Base-by-base conservation (phyloP, 1,140 invertebrate species). In the Helicoverpa armigera region DNA sequence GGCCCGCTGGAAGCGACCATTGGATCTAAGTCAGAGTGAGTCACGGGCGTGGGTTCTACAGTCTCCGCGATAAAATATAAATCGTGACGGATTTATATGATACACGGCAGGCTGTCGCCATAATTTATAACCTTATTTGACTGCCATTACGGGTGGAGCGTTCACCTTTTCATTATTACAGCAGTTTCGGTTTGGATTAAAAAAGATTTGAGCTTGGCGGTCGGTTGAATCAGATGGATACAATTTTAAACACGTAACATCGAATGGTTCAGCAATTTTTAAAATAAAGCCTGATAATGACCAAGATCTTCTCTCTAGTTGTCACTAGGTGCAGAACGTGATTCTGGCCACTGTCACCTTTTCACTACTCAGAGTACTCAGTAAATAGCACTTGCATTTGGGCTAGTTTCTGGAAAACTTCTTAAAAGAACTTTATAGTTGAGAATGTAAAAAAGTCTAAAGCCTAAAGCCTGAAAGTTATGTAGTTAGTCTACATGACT, bases 41-140 rank as follows among this genome's bases (percentile, higher is more conserved):
- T 91, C 90, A 91, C 86, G 78, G 74, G 84, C 89, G 89, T 93
- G 88, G 90, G 90, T 81, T 82, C n/a, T 43, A 50, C 16, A 5
- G 65, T 69, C 65, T 54, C 72, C 65, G 78, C 87, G 88, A 87
- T 90, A 91, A 90, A 89, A 80, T 70, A 80, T 86, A 56, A 79
- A 82, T 91, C 90, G 89, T 93, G 91, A 90, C 82, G 81, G 84
- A 91, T 90, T 90, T 89, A 84, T 87, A 84, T 78, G 86, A 90
- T 87, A 80, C 77, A 87, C 76, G 54, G 60, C 76, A 69, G 84
- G 60, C 72, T 60, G 70, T 35, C 54, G 60, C 54, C 56, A 79
- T 83, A 81, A 82, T 80, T 83, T 82, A 84, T 84, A 86, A 84
- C 83, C 83, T 83, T 87, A 82, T 87, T 83, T 77, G 73, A 82